Percentiles rank a stretch among this genome's conserved stretches.
Evolutionary conservation across 1,140 invertebrate species (phyloP).

Genomic region (Bombus superbus): DNA sequence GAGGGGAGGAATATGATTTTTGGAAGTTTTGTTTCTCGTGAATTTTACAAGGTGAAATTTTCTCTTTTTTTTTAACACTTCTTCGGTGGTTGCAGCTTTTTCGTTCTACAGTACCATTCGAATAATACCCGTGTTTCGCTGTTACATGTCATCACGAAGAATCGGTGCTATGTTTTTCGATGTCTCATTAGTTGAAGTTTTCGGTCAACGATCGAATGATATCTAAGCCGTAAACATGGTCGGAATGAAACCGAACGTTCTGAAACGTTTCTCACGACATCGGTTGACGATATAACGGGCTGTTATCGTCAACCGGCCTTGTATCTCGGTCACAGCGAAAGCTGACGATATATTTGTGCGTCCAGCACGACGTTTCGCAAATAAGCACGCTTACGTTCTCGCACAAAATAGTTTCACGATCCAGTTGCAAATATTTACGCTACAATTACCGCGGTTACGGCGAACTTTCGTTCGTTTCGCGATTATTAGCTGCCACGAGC

Average conservation of each 20-base stretch:
- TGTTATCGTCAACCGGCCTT: neutral
- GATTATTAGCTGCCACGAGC: neutral
- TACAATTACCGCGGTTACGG: neutral
- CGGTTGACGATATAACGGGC: neutral
- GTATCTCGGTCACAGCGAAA: slow-evolving; percentile 6
- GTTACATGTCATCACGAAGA: neutral
- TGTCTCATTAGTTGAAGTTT: neutral
- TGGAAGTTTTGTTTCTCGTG: neutral
- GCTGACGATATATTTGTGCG: neutral
- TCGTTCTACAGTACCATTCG: neutral
- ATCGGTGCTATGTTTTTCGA: neutral
- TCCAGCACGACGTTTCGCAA: neutral
- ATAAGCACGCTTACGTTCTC: slow-evolving; percentile 1
- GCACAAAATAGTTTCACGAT: neutral
- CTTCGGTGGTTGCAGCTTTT: neutral
- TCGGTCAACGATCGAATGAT: neutral
- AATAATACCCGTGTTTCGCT: neutral
- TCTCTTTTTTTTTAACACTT: neutral
- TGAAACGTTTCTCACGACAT: neutral
- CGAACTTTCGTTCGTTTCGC: neutral
- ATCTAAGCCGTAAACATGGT: neutral
- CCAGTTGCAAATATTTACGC: neutral
- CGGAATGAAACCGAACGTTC: neutral
- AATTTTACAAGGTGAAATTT: neutral
- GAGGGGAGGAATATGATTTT: neutral